phyloP scores from a whole-genome alignment of 1,140 invertebrate genomes.

The Drosophila pallidifrons region DNA sequence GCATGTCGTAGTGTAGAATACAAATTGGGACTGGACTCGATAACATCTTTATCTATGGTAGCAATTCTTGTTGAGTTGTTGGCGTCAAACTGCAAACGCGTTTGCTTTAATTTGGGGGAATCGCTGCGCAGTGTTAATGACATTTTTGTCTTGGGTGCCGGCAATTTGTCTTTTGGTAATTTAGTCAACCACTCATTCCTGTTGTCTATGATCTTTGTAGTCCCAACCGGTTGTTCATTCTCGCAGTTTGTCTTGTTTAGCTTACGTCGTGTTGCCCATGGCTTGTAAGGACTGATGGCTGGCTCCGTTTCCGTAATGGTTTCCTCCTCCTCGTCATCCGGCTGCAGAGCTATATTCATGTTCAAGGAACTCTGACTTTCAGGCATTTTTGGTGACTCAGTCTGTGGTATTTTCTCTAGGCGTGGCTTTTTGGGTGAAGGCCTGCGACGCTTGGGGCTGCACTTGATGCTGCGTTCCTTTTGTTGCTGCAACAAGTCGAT shows the following conservation, averaged over 20 bases:
- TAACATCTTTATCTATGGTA: constrained; percentile 56
- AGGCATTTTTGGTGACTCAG: constrained; percentile 43
- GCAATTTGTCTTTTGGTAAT: constrained; percentile 36
- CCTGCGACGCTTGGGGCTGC: constrained; percentile 54
- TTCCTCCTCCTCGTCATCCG: constrained; percentile 57
- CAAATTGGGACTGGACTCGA: constrained; percentile 70
- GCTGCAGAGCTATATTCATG: constrained; percentile 70
- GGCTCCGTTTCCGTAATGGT: constrained; percentile 63
- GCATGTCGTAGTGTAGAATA: constrained; percentile 43
- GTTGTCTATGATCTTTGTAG: background rate
- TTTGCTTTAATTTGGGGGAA: constrained; percentile 59
- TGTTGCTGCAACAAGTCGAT: constrained; percentile 49
- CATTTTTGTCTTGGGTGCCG: constrained; percentile 48
- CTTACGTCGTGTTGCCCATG: constrained; percentile 31
- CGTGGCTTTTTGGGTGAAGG: constrained; percentile 52
- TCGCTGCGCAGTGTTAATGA: constrained; percentile 51
- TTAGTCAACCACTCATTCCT: constrained; percentile 46
- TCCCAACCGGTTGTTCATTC: constrained; percentile 49
- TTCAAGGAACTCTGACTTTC: constrained; percentile 66
- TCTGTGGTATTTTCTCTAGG: constrained; percentile 23
- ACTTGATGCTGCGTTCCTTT: constrained; percentile 9
- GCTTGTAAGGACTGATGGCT: constrained; percentile 54
- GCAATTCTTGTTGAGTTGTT: constrained; percentile 11
- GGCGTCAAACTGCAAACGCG: constrained; percentile 56
- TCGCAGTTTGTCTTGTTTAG: constrained; percentile 42